Evolutionary conservation across 2,888 invertebrate genomes (phyloP), one percentile per base, ranked within the genome.

Genomic region (Drosophila infuscata): DNA sequence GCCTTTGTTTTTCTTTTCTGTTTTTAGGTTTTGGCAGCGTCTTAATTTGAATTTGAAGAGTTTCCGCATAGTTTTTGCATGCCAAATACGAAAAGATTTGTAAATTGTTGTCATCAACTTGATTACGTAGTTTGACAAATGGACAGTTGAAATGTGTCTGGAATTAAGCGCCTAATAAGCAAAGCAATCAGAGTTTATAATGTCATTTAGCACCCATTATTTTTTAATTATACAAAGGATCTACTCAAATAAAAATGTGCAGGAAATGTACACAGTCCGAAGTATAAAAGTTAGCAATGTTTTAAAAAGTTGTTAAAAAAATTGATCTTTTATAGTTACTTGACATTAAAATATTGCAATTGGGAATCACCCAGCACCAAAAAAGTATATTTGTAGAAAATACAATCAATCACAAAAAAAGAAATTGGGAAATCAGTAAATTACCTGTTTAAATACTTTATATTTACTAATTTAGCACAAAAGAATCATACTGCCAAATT

Each of bases 31-130:
- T 57, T 64, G 67, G 64, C 64, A 75, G 74, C 79, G 87, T 72
- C 74, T 81, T 89, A 87, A 85, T 85, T 85, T 85, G 84, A 87
- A 83, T 89, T 83, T 81, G 66, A 85, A 89, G 74, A 77, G 78
- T 87, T 85, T 85, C 85, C 85, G 85, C 87, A 83, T 83, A 71
- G 87, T 57, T 74, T 77, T 60, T 63, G 72, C 78, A 73, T 63
- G 66, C 76, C 71, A 68, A 74, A 70, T 53, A 62, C 74, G 71
- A 70, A 74, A 66, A 69, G 68, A 64, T 71, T 75, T 74, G 71
- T 51, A 68, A 82, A 76, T 74, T 53, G 64, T 70, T 75, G 81
- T 80, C 77, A 64, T 72, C 82, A 63, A 70, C 48, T 60, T 74
- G 79, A 76, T 76, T 83, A 70, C 69, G 64, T 52, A 57, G 73